phyloP scores from a whole-genome alignment of 2,888 invertebrate species.

The Scrobipalpa costella region DNA sequence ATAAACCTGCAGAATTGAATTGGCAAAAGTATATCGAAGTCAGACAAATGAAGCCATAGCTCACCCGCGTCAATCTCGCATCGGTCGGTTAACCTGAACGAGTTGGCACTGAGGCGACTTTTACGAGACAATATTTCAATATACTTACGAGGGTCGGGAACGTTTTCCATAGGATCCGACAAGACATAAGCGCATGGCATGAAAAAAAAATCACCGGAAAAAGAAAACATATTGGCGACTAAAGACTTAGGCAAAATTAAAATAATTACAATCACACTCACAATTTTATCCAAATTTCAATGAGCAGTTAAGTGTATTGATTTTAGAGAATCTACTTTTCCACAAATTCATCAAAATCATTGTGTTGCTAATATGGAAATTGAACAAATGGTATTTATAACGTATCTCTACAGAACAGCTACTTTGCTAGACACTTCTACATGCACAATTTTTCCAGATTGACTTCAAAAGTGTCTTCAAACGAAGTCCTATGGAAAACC shows the following conservation, averaged over 20 bases:
- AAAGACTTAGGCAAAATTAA: too few species aligned
- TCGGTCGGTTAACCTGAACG: constrained; percentile 68
- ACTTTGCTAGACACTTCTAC: too few species aligned
- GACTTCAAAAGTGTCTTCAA: too few species aligned
- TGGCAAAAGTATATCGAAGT: constrained; percentile 70
- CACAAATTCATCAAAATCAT: too few species aligned
- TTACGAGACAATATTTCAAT: constrained; percentile 79
- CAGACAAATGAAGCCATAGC: constrained; percentile 78
- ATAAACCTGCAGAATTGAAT: constrained; percentile 32
- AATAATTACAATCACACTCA: too few species aligned
- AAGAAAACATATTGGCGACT: neutral
- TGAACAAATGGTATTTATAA: too few species aligned
- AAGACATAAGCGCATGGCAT: constrained; percentile 3
- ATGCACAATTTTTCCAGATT: too few species aligned
- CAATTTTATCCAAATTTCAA: too few species aligned
- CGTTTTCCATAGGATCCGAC: constrained; percentile 52
- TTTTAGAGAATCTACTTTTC: too few species aligned
- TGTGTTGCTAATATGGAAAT: too few species aligned
- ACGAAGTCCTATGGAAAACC: constrained; percentile 33
- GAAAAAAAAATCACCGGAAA: neutral
- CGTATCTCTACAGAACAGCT: too few species aligned
- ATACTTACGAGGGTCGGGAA: constrained; percentile 71
- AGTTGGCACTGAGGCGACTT: constrained; percentile 63
- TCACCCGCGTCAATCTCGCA: constrained; percentile 65
- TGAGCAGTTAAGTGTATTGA: too few species aligned